A percentile compares a stretch with the other conserved stretches of the same genome.
Evolutionary conservation across 2,797 vertebrate species (phyloP).

Genomic region (Gambusia yucatana): DNA sequence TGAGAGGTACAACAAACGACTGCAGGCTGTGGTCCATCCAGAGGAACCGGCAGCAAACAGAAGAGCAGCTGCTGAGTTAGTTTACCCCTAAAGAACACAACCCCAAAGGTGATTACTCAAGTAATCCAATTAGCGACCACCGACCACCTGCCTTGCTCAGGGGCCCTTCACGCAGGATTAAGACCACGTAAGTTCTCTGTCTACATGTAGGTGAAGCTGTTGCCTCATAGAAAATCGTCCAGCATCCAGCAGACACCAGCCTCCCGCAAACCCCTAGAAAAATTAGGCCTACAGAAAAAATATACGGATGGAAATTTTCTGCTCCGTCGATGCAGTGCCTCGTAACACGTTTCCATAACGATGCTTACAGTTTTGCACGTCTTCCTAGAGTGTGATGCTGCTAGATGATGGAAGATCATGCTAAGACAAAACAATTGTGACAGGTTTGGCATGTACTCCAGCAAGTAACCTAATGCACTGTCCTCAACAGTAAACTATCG

Average conservation of each 20-base stretch:
- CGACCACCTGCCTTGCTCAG: not conserved
- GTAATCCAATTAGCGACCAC: conserved; percentile 1
- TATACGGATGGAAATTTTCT: not conserved
- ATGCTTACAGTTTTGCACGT: not conserved
- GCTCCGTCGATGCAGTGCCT: not conserved
- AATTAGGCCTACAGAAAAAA: not conserved
- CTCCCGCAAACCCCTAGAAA: not conserved
- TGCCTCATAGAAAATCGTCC: not conserved
- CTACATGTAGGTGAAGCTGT: not conserved
- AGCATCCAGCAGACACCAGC: not conserved
- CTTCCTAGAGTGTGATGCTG: not conserved
- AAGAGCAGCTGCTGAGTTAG: not conserved
- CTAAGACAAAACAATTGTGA: too few species aligned
- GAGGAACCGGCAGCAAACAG: not conserved
- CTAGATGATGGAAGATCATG: too few species aligned
- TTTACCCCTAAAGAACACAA: not conserved
- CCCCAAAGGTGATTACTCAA: not conserved
- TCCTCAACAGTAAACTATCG: too few species aligned
- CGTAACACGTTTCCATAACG: too few species aligned
- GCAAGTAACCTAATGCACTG: too few species aligned
- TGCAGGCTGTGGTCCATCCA: not conserved
- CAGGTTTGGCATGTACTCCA: too few species aligned
- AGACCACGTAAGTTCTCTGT: not conserved
- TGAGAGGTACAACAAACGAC: not conserved
- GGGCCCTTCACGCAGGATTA: not conserved